Base-by-base conservation (phyloP, 1,140 invertebrate species). In the Lepidostoma basale region DNA sequence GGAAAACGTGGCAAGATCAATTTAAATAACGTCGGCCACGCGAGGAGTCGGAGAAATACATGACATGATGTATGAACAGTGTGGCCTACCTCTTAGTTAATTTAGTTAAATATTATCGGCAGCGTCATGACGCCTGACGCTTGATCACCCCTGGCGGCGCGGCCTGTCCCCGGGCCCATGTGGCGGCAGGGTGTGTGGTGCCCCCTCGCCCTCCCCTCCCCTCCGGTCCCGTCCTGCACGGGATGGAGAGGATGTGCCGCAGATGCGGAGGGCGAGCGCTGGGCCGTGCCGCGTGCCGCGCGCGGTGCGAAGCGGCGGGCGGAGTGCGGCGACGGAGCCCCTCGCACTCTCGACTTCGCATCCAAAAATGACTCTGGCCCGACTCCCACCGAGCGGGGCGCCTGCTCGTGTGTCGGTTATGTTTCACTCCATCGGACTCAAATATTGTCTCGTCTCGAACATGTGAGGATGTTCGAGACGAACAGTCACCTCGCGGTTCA, bases 321-420 rank as follows among this genome's bases (percentile, higher is more conserved):
- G 2, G 20, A 23, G 22, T n/a, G 23, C 18, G 18, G 40, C 22
- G 45, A n/a, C n/a, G 18, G 23, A 49, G 45, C 18, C 45, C 8
- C 45, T 23, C 22, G 20, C 45, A 9, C 25, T 3, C 12, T 18
- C 45, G 45, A 49, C 22, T 3, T 14, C 56, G 36, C 33, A 20
- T 59, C 56, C 56, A 59, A 59, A 59, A 59, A 40, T 59, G 56
- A 59, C 56, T 59, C 14, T 33, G 56, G n/a, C 20, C 40, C 56
- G 18, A 12, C 16, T 59, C 56, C 36, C 30, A 23, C 22, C 56
- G 28, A 33, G n/a, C n/a, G n/a, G n/a, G n/a, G n/a, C n/a, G n/a
- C n/a, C n/a, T n/a, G n/a, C n/a, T n/a, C n/a, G n/a, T n/a, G n/a
- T n/a, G n/a, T n/a, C n/a, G n/a, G n/a, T n/a, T n/a, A n/a, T n/a